Conservation (phyloP, 2,113 vertebrate genomes). For the Drymodes brunneopygia region DNA sequence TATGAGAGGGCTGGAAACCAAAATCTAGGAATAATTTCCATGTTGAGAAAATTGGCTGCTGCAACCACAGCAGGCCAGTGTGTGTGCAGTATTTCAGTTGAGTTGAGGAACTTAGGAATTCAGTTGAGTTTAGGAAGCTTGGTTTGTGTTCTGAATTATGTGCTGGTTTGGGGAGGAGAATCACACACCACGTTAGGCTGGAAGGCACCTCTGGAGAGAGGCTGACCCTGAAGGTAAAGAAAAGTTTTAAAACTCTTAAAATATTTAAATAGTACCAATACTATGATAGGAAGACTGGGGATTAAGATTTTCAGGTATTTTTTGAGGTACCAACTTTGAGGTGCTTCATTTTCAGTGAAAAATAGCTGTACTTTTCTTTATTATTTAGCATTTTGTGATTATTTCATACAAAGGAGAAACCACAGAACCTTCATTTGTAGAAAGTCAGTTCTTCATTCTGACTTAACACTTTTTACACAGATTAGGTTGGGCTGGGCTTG, state of each 20-base stretch:
- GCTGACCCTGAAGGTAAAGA: not conserved
- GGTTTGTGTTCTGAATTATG: not conserved
- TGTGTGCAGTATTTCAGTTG: not conserved
- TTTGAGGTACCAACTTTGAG: not conserved
- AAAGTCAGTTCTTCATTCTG: not conserved
- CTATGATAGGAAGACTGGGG: accelerated
- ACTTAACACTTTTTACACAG: not conserved
- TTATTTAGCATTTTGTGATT: not conserved
- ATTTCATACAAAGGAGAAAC: not conserved
- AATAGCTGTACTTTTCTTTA: not conserved
- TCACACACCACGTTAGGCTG: accelerated
- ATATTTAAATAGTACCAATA: not conserved
- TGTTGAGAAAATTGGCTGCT: not conserved
- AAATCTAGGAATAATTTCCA: not conserved
- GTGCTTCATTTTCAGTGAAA: not conserved
- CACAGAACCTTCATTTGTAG: not conserved
- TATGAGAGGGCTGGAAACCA: not conserved
- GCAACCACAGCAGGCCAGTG: not conserved
- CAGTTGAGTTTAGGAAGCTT: not conserved
- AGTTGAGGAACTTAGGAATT: not conserved
- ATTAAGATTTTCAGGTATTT: not conserved
- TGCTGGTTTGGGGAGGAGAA: not conserved
- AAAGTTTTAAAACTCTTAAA: not conserved
- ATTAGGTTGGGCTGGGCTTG: not conserved
- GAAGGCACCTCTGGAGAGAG: not conserved